Conservation (phyloP, 2,888 invertebrate genomes). For the Orthosia gracilis region DNA sequence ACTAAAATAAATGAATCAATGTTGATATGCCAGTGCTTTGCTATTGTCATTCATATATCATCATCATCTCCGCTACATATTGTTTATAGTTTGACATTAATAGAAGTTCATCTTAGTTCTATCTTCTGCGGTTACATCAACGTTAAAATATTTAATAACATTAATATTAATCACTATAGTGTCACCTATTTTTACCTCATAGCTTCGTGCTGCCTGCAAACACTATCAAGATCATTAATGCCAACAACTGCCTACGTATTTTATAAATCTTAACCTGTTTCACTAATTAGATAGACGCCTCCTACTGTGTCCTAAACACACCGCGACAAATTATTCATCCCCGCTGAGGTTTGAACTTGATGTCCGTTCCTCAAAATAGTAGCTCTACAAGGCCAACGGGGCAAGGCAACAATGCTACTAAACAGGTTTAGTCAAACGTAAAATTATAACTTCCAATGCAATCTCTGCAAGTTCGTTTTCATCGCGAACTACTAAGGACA, state of each 20-base stretch:
- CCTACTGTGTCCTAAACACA: constrained; percentile 73
- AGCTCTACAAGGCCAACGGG: constrained; percentile 57
- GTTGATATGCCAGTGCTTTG: neutral
- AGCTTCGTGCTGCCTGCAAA: constrained; percentile 35
- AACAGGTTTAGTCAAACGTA: constrained; percentile 64
- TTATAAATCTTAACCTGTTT: constrained; percentile 66
- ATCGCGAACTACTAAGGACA: constrained; percentile 57
- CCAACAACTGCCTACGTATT: constrained; percentile 54
- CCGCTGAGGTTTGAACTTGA: constrained; percentile 70
- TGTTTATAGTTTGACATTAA: neutral
- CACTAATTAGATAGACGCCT: constrained; percentile 73
- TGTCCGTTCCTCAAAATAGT: constrained; percentile 61
- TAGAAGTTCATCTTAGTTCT: no score
- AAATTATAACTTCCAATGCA: constrained; percentile 66
- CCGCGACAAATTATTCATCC: constrained; percentile 71
- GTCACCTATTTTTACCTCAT: constrained; percentile 58
- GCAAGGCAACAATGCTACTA: constrained; percentile 50
- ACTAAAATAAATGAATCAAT: neutral
- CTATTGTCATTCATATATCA: neutral
- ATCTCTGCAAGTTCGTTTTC: constrained; percentile 69
- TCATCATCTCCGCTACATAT: neutral
- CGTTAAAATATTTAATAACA: constrained; percentile 17
- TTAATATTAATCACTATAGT: constrained; percentile 42
- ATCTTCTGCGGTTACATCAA: constrained; percentile 11
- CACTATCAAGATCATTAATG: constrained; percentile 53